Percentiles rank a stretch among this genome's conserved stretches.
These are phyloP conservation scores for Rattus rattus DNA, from an alignment of 2,113 vertebrate species.

Conservation along the genomic window DNA sequence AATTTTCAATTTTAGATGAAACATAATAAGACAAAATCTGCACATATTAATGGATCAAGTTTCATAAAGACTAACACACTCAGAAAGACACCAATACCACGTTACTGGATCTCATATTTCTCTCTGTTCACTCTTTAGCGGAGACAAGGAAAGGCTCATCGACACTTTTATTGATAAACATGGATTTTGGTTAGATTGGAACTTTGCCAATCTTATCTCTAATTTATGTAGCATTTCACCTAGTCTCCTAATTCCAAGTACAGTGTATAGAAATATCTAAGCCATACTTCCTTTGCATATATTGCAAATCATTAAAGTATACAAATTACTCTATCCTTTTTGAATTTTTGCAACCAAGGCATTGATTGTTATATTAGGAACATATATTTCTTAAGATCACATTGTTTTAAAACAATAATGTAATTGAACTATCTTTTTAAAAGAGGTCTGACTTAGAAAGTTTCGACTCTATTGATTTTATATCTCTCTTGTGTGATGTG, in stretches of 20 bases:
- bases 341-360: neutral
- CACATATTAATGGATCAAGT: neutral
- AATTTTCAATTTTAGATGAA: neutral
- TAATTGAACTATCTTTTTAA: conserved; percentile 16
- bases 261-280: neutral
- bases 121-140: neutral
- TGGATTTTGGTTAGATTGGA: neutral
- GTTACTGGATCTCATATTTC: neutral
- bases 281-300: neutral
- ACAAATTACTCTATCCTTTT: neutral
- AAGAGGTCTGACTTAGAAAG: neutral
- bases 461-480: neutral
- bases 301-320: neutral
- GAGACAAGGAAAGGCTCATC: neutral
- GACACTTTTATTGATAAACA: neutral
- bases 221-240: neutral
- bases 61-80: neutral
- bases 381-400: neutral
- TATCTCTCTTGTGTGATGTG: neutral
- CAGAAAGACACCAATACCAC: neutral
- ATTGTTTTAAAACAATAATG: conserved; percentile 39
- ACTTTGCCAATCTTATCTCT: neutral
- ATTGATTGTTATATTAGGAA: neutral
- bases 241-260: neutral
- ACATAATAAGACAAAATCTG: neutral